These are phyloP conservation scores for Selene dorsalis DNA, from an alignment of 2,797 vertebrate species.

Conservation along the genomic window DNA sequence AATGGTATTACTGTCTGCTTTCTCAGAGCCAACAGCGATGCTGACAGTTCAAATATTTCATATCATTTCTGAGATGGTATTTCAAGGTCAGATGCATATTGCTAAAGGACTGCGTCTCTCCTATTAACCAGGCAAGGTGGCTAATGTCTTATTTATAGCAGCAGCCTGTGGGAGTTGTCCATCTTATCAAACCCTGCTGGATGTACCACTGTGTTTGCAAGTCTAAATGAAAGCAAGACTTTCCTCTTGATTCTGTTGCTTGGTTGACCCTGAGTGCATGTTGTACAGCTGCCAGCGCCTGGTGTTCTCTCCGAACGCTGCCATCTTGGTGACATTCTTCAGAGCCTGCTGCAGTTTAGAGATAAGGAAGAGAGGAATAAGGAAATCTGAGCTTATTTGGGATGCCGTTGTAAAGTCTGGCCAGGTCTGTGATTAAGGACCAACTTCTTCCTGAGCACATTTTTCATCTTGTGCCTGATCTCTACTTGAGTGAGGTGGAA, in stretches of 20 bases:
- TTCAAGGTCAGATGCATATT: constrained; percentile 51
- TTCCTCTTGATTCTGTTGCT: constrained; percentile 29
- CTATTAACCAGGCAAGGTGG: constrained; percentile 36
- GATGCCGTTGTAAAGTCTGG: constrained; percentile 59
- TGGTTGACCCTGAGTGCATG: constrained; percentile 48
- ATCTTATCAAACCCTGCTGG: constrained; percentile 39
- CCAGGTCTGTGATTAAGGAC: constrained; percentile 65
- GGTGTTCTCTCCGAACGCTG: constrained; percentile 51
- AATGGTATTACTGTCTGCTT: constrained; percentile 34
- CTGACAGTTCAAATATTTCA: constrained; percentile 31
- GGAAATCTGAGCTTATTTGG: constrained; percentile 69
- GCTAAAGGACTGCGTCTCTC: constrained; percentile 16
- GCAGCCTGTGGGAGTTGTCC: constrained; percentile 39
- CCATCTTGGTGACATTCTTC: constrained; percentile 73
- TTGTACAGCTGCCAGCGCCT: constrained; percentile 53
- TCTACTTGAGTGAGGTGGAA: constrained; percentile 45
- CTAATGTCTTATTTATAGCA: constrained; percentile 45
- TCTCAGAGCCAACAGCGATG: constrained; percentile 3
- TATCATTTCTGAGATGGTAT: constrained; percentile 18
- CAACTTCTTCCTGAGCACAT: constrained; percentile 56
- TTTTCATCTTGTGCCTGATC: constrained; percentile 65
- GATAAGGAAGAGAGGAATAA: constrained; percentile 76
- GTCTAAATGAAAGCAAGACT: constrained; percentile 50
- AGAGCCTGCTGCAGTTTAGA: constrained; percentile 68
- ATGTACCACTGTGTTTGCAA: constrained; percentile 19